Evolutionary conservation across 2,888 invertebrate genomes (phyloP).

Genomic region (Callimorpha dominula): DNA sequence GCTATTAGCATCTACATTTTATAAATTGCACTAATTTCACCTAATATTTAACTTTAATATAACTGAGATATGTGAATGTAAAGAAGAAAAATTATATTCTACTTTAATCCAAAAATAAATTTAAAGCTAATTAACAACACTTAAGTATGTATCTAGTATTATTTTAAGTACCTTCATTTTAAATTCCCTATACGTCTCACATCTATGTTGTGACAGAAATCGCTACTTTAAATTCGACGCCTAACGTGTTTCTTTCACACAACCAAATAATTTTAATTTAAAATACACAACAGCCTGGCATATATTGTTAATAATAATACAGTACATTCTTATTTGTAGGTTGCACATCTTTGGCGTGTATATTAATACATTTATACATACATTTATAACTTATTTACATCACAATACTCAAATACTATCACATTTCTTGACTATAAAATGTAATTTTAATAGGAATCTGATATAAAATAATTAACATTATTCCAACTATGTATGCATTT

Average conservation of each 20-base stretch:
- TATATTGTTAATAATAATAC: conserved; percentile 6
- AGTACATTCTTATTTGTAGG: conserved; percentile 9
- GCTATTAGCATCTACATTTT: conserved; percentile 2
- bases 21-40: conserved; percentile 10
- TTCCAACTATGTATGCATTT: neutral
- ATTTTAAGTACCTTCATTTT: conserved; percentile 26
- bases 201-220: neutral
- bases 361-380: conserved; percentile 10
- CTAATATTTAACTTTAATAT: conserved; percentile 9
- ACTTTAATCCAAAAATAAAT: conserved; percentile 15
- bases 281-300: conserved; percentile 16
- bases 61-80: conserved; percentile 8
- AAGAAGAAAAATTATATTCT: neutral
- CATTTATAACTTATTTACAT: conserved; percentile 22
- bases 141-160: conserved; percentile 42
- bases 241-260: conserved; percentile 28
- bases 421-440: conserved; percentile 45
- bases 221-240: neutral
- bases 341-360: conserved; percentile 39
- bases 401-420: conserved; percentile 37
- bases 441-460: conserved; percentile 42
- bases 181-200: neutral
- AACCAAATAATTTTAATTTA: conserved; percentile 28
- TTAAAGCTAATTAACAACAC: conserved; percentile 50
- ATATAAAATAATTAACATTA: conserved; percentile 24